Evolutionary conservation across 1,140 invertebrate genomes (phyloP), one percentile per base, ranked within the genome.

Genomic region (Mamestra configurata): DNA sequence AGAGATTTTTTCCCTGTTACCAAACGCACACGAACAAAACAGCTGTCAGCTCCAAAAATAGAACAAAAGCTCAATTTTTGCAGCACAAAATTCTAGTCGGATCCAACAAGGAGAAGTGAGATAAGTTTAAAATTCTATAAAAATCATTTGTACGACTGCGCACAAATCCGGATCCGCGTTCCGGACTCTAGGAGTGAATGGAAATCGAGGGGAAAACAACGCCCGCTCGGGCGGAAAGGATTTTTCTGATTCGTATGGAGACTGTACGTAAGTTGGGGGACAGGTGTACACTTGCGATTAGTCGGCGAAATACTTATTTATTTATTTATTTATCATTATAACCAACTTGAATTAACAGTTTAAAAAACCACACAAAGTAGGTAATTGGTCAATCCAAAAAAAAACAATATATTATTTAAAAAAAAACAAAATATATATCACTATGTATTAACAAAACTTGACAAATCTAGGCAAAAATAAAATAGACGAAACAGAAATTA

Each of bases 171-270:
- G 64, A 79, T 64, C 61, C 53, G 40, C 61, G 64, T 75, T 66
- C 80, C 73, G 66, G 66, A 73, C 27, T 81, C 22, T 55, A 46
- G 15, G 53, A 79, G 71, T 76, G 77, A 82, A 82, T 82, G 77
- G 80, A 82, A 82, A 82, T 82, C 80, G 77, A 68, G 70, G 49
- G 77, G 80, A 82, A 82, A 82, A 79, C 80, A 82, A 82, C 59
- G 80, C 59, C 13, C 61, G 72, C 15, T 70, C 59, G 27, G 27
- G 59, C 76, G 71, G 72, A 82, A 82, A 76, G 64, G 77, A 82
- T 82, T 82, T 78, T 64, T 79, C 77, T 76, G 53, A 72, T 61
- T 79, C 72, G 71, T 59, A 66, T 68, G 68, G 75, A 77, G 35
- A 77, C 61, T 43, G 31, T 40, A 64, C 20, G 57, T 49, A 59